A percentile compares a stretch with the other conserved stretches of the same genome.
Conservation (phyloP, 1,140 invertebrate species). For the Heterodera schachtii region DNA sequence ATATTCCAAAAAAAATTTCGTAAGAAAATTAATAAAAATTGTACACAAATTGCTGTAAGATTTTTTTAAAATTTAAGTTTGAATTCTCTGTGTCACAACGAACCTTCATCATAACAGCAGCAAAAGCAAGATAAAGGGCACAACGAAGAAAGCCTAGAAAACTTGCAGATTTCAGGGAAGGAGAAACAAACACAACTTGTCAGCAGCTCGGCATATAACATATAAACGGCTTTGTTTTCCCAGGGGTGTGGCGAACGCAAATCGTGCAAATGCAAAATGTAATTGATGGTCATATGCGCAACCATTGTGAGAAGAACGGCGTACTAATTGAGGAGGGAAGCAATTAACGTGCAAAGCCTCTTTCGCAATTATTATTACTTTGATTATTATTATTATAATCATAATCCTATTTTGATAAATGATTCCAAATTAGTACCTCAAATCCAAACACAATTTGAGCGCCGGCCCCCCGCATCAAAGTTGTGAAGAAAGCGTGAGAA, state of each 20-base stretch:
- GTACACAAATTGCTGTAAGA: too few species aligned
- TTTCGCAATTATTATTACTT: neutral
- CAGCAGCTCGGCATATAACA: slow-evolving; percentile 92
- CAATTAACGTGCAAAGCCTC: too few species aligned
- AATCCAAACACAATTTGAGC: slow-evolving; percentile 99
- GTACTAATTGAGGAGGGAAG: slow-evolving; percentile 71
- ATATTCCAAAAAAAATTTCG: too few species aligned
- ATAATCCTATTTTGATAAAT: neutral
- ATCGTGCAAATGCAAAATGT: slow-evolving; percentile 67
- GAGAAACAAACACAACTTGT: slow-evolving; percentile 73
- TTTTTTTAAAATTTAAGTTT: too few species aligned
- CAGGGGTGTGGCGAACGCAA: slow-evolving; percentile 89
- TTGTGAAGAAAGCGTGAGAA: slow-evolving; percentile 89
- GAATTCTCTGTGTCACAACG: neutral
- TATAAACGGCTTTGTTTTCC: slow-evolving; percentile 97
- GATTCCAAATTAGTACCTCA: slow-evolving; percentile 71
- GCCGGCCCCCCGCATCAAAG: slow-evolving; percentile 88
- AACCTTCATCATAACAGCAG: slow-evolving; percentile 85
- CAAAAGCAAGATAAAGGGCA: slow-evolving; percentile 87
- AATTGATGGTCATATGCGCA: slow-evolving; percentile 90
- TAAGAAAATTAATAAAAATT: neutral
- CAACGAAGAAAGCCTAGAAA: slow-evolving; percentile 75
- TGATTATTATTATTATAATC: neutral
- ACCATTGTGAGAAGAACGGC: slow-evolving; percentile 92
- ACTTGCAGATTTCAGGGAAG: neutral